Evolutionary conservation across 2,113 vertebrate species (phyloP).

Genomic region (Marmota monax): DNA sequence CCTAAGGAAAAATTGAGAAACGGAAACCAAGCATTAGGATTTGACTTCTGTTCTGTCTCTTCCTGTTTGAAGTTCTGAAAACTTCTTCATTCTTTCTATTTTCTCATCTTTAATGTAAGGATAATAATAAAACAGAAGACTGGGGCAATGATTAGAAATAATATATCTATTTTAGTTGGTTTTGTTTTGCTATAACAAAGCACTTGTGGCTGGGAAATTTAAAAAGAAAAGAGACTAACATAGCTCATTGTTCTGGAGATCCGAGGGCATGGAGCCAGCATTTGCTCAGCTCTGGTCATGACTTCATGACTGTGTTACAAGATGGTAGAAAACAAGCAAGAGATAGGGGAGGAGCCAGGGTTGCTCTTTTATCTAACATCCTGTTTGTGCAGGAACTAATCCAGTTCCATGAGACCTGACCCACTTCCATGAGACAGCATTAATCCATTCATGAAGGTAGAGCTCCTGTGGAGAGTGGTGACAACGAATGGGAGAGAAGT

Average conservation of each 20-base stretch:
- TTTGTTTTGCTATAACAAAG: background rate
- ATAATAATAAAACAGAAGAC: background rate
- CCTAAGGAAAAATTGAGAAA: slow-evolving; percentile 15
- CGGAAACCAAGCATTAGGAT: background rate
- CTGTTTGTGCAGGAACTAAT: background rate
- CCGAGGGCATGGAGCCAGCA: background rate
- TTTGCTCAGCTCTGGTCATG: background rate
- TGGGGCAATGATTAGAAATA: background rate
- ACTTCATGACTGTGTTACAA: background rate
- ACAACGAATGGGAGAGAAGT: no score
- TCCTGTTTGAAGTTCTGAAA: background rate
- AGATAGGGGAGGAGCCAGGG: background rate
- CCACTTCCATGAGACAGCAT: background rate
- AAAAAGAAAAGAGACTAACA: background rate
- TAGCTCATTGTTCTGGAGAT: background rate
- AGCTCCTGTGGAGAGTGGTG: no score
- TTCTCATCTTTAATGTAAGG: background rate
- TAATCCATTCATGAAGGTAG: background rate
- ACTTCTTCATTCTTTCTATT: background rate
- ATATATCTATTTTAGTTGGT: background rate
- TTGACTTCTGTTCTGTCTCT: slow-evolving; percentile 7
- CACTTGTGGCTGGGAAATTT: background rate
- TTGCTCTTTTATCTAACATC: background rate
- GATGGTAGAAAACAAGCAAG: background rate
- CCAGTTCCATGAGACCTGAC: background rate